These are phyloP conservation scores for Thripadectes ignobilis DNA, from an alignment of 2,797 vertebrate species.

Conservation along the genomic window DNA sequence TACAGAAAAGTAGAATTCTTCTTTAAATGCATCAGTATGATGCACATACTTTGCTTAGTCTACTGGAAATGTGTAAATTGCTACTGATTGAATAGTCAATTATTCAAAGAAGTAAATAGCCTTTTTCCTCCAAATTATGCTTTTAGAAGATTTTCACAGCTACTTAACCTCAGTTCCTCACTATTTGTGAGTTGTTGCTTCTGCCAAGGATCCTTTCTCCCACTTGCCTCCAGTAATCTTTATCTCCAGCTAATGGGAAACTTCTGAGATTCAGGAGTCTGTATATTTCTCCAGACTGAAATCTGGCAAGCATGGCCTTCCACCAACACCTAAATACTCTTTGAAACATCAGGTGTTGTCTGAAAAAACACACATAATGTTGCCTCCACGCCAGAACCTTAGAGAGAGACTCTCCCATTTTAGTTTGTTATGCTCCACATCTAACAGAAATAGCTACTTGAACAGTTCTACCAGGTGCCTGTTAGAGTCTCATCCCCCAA, in stretches of 20 bases:
- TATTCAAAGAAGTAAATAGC: constrained; percentile 33
- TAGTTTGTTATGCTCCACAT: not conserved
- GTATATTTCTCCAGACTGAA: not conserved
- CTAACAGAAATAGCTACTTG: not conserved
- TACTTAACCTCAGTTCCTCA: not conserved
- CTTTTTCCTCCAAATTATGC: not conserved
- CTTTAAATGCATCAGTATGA: constrained; percentile 33
- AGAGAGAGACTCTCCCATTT: not conserved
- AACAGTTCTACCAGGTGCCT: not conserved
- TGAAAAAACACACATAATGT: not conserved
- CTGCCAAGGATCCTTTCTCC: not conserved
- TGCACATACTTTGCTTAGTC: not conserved
- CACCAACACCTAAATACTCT: not conserved
- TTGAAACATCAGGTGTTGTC: not conserved
- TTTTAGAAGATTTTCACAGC: constrained; percentile 14
- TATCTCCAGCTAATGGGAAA: not conserved
- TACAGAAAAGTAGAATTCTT: constrained; percentile 30
- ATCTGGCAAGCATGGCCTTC: not conserved
- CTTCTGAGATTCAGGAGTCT: not conserved
- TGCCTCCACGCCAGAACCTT: not conserved
- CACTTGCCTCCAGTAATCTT: not conserved
- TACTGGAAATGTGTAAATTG: constrained; percentile 56
- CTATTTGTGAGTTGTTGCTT: not conserved
- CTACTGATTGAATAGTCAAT: constrained; percentile 39
- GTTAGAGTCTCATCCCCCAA: not conserved